Evolutionary conservation across 2,888 invertebrate species (phyloP), one percentile per base, ranked within the genome.

Genomic region (Meghimatium bilineatum): DNA sequence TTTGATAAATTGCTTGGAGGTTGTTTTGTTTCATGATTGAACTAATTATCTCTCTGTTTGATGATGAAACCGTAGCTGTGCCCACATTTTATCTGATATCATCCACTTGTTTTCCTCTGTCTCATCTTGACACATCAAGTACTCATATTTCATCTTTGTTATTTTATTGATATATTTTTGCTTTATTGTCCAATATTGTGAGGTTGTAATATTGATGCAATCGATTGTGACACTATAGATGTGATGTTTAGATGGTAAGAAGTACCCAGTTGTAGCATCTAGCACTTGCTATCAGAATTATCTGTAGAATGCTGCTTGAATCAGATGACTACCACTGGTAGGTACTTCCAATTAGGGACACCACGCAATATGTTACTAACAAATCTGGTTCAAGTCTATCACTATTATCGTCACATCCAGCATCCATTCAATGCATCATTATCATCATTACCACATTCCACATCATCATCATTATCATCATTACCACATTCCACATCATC

Each of bases 321-420:
- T 49, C 36, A 3, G 23, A 17, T 10, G 14, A 20, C 66, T 77
- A n/a, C 63, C 66, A 14, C n/a, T 29, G 36, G 38, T 56, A 8
- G 20, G 77, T 29, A 77, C 77, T 66, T 77, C n/a, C 36, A 38
- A 44, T 52, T 77, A 77, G 77, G 77, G 77, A 77, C 66, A 36
- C 14, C 14, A 38, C 12, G 77, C 77, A 77, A 77, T 77, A 26
- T 10, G 66, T 20, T 66, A 77, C 77, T 77, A 77, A 77, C 66
- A 36, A 6, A 14, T 38, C 14, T 80, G 34, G 36, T 69, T 52
- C 66, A 5, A 36, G 6, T 52, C 26, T 71, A 32, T 52, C 34
- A 81, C 60, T 63, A 74, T 74, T 38, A 69, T 74, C 74, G 63
- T 63, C 81, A 63, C 38, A 26, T 20, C n/a, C 29, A 71, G n/a